These are phyloP conservation scores for Falco punctatus DNA, from an alignment of 2,113 vertebrate genomes.

Conservation along the genomic window DNA sequence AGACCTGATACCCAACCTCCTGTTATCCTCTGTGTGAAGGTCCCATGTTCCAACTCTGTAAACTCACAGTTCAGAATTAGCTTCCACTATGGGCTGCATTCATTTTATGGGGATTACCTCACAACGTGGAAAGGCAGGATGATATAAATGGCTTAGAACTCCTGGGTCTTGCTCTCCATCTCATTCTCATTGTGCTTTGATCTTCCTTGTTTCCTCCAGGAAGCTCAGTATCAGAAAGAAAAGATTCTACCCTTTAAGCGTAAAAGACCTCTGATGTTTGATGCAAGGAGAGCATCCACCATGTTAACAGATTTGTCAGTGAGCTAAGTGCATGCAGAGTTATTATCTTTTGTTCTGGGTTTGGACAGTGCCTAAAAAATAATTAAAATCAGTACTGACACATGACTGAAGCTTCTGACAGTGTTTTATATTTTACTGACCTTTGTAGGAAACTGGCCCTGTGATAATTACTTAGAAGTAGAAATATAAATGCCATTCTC, in stretches of 20 bases:
- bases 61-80: conserved; percentile 30
- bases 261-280: conserved; percentile 24
- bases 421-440: neutral
- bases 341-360: neutral
- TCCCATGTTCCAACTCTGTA: neutral
- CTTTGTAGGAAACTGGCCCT: neutral
- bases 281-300: neutral
- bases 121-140: neutral
- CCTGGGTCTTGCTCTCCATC: conserved; percentile 4
- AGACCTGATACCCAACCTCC: neutral
- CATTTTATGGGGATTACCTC: conserved; percentile 23
- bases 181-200: conserved; percentile 42
- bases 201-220: neutral
- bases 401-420: neutral
- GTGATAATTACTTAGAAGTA: neutral
- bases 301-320: neutral
- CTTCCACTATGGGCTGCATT: neutral
- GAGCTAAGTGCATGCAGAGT: neutral
- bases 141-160: conserved; percentile 35
- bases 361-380: neutral
- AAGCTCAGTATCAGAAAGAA: neutral
- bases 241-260: neutral
- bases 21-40: neutral
- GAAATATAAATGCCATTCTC: neutral
- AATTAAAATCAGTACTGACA: neutral